Percentiles rank a stretch among this genome's conserved stretches.
Conservation (phyloP, 2,113 vertebrate genomes). For the Rhynchomys soricoides region DNA sequence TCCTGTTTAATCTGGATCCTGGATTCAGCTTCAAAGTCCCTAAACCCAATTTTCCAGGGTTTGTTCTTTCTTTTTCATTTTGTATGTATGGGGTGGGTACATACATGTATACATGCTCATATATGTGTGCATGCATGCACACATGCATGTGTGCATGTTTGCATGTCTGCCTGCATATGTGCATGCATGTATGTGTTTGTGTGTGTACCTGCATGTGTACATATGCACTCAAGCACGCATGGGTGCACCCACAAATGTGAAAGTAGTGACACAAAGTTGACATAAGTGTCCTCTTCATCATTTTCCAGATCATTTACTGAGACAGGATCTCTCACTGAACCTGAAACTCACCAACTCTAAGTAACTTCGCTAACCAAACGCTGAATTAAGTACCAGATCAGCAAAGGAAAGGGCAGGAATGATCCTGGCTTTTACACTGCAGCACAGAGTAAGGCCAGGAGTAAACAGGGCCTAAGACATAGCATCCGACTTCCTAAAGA, state of each 20-base stretch:
- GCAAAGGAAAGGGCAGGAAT: not conserved
- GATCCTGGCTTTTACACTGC: not conserved
- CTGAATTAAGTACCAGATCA: conserved; percentile 13
- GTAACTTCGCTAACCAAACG: not conserved
- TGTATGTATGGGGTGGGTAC: not conserved
- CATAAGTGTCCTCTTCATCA: not conserved
- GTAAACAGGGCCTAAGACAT: not conserved
- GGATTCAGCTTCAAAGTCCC: not conserved
- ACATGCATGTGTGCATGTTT: no score
- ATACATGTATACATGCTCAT: not conserved
- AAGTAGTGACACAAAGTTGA: not conserved
- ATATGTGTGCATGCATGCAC: no score
- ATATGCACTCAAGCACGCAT: no score
- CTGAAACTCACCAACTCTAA: not conserved
- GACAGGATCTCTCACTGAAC: not conserved
- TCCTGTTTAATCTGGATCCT: conserved; percentile 18
- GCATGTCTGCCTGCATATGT: no score
- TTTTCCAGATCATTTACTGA: not conserved
- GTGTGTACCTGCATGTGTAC: not conserved
- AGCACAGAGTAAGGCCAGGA: not conserved
- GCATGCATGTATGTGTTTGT: no score
- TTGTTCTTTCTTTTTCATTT: not conserved
- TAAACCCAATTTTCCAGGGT: not conserved
- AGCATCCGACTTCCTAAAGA: not conserved
- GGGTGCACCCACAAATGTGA: no score